Evolutionary conservation across 2,888 invertebrate genomes (phyloP).

Genomic region (Reticulitermes lucifugus): DNA sequence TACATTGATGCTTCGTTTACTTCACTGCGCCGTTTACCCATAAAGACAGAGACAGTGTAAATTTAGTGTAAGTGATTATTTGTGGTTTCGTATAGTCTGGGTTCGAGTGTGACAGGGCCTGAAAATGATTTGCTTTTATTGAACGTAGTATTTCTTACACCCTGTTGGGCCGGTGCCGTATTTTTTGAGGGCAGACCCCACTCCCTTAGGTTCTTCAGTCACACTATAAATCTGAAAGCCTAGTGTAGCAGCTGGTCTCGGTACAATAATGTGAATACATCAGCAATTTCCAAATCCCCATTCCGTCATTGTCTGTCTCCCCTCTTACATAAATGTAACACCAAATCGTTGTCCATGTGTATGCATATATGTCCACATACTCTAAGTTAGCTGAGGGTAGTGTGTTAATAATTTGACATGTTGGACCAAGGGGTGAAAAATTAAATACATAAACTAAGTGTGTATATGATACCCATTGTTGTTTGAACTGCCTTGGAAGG

Average conservation of each 20-base stretch:
- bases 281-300: slow-evolving; percentile 33
- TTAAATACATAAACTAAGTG: neutral
- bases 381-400: neutral
- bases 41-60: too few species aligned
- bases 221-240: slow-evolving; percentile 16
- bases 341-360: neutral
- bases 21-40: too few species aligned
- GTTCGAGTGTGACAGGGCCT: too few species aligned
- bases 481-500: too few species aligned
- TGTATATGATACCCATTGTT: neutral
- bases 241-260: slow-evolving; percentile 18
- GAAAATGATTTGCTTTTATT: too few species aligned
- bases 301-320: neutral
- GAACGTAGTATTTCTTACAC: too few species aligned
- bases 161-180: too few species aligned
- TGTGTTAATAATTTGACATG: neutral
- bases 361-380: too few species aligned
- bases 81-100: too few species aligned
- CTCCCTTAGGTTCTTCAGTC: neutral
- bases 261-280: slow-evolving; percentile 9
- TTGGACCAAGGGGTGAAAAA: neutral
- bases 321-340: slow-evolving; percentile 25
- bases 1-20: too few species aligned
- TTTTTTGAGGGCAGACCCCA: neutral
- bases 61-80: too few species aligned